Evolutionary conservation across 2,888 invertebrate species (phyloP), one percentile per base, ranked within the genome.

Genomic region (Pyrocoelia pectoralis): DNA sequence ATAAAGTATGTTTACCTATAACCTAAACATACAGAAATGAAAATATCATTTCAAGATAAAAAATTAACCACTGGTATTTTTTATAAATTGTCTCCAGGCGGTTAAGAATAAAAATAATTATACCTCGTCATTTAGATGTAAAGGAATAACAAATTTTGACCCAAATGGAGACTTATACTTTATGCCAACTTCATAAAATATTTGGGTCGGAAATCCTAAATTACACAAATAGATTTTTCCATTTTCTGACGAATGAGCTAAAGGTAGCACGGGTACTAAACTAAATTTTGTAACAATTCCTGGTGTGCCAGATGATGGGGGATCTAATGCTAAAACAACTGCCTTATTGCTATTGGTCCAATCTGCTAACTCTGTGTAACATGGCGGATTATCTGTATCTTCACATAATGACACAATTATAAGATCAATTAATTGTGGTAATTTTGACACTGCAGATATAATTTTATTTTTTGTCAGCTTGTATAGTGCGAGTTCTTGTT

Each of bases 101-200:
- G 46, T 46, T 46, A 46, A 3, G 4, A 15, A 46, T 5, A 17
- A 10, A 46, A 10, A 41, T n/a, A 41, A 46, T 60, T 49, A 60
- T 15, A 33, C 49, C 18, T 60, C 70, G 55, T 76, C 74, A 59
- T 74, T 77, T 10, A 80, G 80, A 77, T 90, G 88, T 72, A 92
- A 83, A 49, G 92, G 90, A 81, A 93, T 90, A 71, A 91, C 89
- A 82, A 91, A 91, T 82, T 92, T 92, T 58, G 91, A 88, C 56
- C 91, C 91, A 75, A 95, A 96, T 5, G 95, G 95, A 69, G 94
- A 91, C 74, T 88, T 87, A 83, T 95, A 96, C 68, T 85, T 85
- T 66, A 95, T 89, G 58, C 90, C 89, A 71, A 89, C 88, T 73
- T 90, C 89, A 55, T 85, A 83, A 83, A 91, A 94, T 73, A 94